Base-by-base conservation (phyloP, 2,113 vertebrate genomes). In the Pituophis catenifer region DNA sequence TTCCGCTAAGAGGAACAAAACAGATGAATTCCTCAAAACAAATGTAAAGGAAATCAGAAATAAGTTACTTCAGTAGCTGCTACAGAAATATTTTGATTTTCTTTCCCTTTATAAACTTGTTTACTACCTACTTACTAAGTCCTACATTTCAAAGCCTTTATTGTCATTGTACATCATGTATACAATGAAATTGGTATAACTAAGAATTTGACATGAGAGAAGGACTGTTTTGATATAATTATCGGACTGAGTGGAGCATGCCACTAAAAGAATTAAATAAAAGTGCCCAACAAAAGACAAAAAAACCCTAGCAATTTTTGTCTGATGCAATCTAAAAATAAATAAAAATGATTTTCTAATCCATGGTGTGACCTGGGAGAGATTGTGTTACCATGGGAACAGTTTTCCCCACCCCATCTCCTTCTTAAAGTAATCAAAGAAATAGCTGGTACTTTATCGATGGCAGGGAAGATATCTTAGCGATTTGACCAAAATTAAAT, bases 381-480 rank as follows among this genome's bases (percentile, higher is more conserved):
- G 55, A 87, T 29, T 87, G 21, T 62, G 3, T 86, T n/a, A 55
- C 7, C 1, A 48, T 75, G 15, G 12, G 1, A 94, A 91, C 11
- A 48, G 59, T 44, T 23, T 38, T 4, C 50, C 90, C 90, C 24
- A 24, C 54, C 75, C 55, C 44, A 24, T 10, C 50, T 93, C 94
- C 96, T 96, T 93, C 54, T 94, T 86, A 65, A 58, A 89, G 2
- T 86, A 24, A 59, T 95, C 53, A 94, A 75, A 94, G 93, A 92
- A 95, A 94, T 75, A 23, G 52, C 62, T 92, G 33, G 54, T 89
- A 15, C 0, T 92, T 93, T 88, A 54, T 59, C 92, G 52, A 3
- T 93, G 54, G 75, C 0, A 6, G 81, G 90, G 1, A 85, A 3
- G 53, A 11, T 26, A 53, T n/a, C 57, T 15, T 90, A 92, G 81